Percentiles rank a stretch among this genome's conserved stretches.
Evolutionary conservation across 1,140 invertebrate genomes (phyloP).

Genomic region (Dinothrombium tinctorium): DNA sequence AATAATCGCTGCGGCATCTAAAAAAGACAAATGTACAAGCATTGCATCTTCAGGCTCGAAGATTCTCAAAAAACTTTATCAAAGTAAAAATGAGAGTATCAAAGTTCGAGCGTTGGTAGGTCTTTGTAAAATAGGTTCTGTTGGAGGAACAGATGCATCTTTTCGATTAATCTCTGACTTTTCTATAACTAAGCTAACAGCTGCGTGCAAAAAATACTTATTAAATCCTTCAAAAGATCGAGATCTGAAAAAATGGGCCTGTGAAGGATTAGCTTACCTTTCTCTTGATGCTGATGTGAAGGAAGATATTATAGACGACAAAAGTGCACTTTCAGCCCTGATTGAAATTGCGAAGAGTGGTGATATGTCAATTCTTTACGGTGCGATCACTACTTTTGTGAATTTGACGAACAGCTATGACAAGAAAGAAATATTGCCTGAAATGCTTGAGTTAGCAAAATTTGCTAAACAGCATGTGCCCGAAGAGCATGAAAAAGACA

Average conservation of each 20-base stretch:
- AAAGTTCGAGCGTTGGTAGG: conserved; percentile 67
- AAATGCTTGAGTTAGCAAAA: conserved; percentile 90
- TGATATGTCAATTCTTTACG: conserved; percentile 64
- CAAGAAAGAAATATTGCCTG: conserved; percentile 85
- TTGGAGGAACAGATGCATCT: conserved; percentile 83
- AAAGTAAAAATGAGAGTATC: conserved; percentile 69
- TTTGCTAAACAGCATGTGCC: conserved; percentile 98
- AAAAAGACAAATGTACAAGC: conserved; percentile 82
- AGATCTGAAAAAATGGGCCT: conserved; percentile 80
- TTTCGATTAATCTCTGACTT: conserved; percentile 83
- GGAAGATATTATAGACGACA: conserved; percentile 77
- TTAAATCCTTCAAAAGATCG: conserved; percentile 3
- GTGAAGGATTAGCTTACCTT: conserved; percentile 87
- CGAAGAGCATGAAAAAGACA: conserved; percentile 83
- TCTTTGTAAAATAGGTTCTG: conserved; percentile 84
- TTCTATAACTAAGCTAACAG: conserved; percentile 68
- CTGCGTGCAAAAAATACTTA: conserved; percentile 49
- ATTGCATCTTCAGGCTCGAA: conserved; percentile 75
- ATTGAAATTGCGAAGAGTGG: conserved; percentile 56
- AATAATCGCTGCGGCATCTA: conserved; percentile 80
- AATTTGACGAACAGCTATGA: conserved; percentile 96
- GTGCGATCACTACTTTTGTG: conserved; percentile 77
- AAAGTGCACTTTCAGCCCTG: conserved; percentile 49
- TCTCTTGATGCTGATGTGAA: conserved; percentile 96
- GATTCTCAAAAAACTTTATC: conserved; percentile 79